phyloP scores from a whole-genome alignment of 2,113 vertebrate species.

The Corythaeola cristata region DNA sequence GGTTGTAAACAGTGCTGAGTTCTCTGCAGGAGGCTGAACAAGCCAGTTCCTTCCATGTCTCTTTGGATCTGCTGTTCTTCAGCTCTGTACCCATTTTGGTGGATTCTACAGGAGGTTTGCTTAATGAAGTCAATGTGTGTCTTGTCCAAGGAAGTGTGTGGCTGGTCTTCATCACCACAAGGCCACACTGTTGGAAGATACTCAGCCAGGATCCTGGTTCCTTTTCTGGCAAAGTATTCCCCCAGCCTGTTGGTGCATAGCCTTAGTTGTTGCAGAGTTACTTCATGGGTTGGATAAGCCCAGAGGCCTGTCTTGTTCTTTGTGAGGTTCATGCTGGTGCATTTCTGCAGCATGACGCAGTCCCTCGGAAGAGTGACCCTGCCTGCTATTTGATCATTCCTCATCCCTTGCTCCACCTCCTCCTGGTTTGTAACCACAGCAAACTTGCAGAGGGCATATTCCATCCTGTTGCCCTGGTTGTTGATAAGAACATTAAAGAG shows the following conservation, averaged over 20 bases:
- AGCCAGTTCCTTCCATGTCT: background rate
- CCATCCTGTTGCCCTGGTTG: background rate
- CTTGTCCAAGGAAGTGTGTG: background rate
- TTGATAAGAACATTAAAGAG: background rate
- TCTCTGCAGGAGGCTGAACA: background rate
- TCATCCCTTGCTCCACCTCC: background rate
- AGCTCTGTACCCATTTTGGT: background rate
- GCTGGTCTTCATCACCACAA: background rate
- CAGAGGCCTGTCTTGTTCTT: background rate
- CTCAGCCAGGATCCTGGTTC: background rate
- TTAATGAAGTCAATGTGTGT: background rate
- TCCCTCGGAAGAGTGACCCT: background rate
- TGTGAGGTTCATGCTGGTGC: background rate
- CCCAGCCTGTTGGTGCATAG: background rate
- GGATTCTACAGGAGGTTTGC: background rate
- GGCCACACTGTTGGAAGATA: background rate
- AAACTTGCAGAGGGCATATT: background rate
- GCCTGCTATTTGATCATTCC: background rate
- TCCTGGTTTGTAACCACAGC: background rate
- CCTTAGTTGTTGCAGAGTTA: background rate
- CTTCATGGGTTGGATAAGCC: background rate
- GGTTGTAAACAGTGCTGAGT: background rate
- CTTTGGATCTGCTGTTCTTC: background rate
- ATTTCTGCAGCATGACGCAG: background rate
- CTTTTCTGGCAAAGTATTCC: background rate